phyloP scores from a whole-genome alignment of 2,113 vertebrate genomes.

The Caranx ignobilis region DNA sequence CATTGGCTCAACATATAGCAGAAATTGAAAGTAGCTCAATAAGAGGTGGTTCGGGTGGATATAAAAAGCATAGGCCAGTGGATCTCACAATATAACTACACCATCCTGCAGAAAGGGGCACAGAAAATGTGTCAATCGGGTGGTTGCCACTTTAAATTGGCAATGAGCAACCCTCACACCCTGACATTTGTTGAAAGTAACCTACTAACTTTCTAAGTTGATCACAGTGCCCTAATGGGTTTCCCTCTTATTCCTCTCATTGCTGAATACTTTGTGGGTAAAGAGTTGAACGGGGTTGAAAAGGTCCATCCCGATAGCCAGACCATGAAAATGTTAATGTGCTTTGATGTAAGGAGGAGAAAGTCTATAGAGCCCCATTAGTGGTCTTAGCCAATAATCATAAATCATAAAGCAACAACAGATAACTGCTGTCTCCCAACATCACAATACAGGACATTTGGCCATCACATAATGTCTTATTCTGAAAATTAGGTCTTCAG shows the following conservation, averaged over 20 bases:
- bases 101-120: not conserved
- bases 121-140: not conserved
- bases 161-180: not conserved
- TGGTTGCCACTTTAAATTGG: constrained; percentile 18
- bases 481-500: not conserved
- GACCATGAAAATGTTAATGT: constrained; percentile 15
- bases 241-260: not conserved
- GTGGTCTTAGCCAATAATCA: constrained; percentile 52
- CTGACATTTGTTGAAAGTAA: constrained; percentile 17
- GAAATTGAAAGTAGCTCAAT: too few species aligned
- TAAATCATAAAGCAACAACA: constrained; percentile 42
- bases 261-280: constrained; percentile 23
- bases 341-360: constrained; percentile 29
- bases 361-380: constrained; percentile 48
- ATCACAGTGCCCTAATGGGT: constrained; percentile 21
- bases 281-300: constrained; percentile 30
- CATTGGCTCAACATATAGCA: too few species aligned
- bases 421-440: constrained; percentile 22
- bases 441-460: constrained; percentile 12
- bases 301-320: constrained; percentile 32
- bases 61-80: too few species aligned
- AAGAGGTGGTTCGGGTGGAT: too few species aligned
- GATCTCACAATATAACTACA: not conserved
- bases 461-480: constrained; percentile 15
- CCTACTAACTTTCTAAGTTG: constrained; percentile 6